Percentiles rank a stretch among this genome's conserved stretches.
phyloP scores from a whole-genome alignment of 2,888 invertebrate genomes.

The Andricus quercusramuli region DNA sequence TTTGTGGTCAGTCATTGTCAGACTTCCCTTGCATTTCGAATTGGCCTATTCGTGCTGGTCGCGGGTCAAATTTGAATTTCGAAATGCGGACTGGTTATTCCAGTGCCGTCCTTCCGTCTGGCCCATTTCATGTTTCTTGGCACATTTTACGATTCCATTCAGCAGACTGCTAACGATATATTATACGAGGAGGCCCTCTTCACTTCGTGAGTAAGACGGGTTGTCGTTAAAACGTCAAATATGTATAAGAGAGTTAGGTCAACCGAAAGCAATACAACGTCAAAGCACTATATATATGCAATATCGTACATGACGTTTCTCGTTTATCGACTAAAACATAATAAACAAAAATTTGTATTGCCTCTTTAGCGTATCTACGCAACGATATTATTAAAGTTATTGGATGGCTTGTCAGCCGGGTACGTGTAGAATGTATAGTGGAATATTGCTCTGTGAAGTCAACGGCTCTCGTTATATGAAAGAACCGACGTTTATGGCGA shows the following conservation, averaged over 20 bases:
- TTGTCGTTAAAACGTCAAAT: slow-evolving; percentile 4
- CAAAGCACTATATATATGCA: background rate
- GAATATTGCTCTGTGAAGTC: slow-evolving; percentile 13
- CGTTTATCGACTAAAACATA: background rate
- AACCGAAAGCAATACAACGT: slow-evolving; percentile 8
- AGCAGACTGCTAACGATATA: slow-evolving; percentile 15
- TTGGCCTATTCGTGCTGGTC: slow-evolving; percentile 20
- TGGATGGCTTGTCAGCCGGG: background rate
- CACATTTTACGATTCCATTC: slow-evolving; percentile 9
- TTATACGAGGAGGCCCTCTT: background rate
- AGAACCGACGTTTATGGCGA: background rate
- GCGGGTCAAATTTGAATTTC: slow-evolving; percentile 31
- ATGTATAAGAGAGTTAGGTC: background rate
- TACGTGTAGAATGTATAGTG: background rate
- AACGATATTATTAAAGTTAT: slow-evolving; percentile 8
- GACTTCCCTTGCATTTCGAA: slow-evolving; percentile 31
- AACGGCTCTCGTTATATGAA: slow-evolving; percentile 10
- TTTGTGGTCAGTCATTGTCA: slow-evolving; percentile 32
- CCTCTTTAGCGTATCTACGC: background rate
- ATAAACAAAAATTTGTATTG: background rate
- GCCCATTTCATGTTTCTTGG: slow-evolving; percentile 15
- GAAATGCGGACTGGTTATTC: slow-evolving; percentile 14
- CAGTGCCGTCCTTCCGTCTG: slow-evolving; percentile 14
- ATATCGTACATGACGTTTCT: background rate
- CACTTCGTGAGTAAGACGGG: slow-evolving; percentile 5